A percentile compares a stretch with the other conserved stretches of the same genome.
These are phyloP conservation scores for Forpus xanthops DNA, from an alignment of 2,797 vertebrate species.

Conservation along the genomic window DNA sequence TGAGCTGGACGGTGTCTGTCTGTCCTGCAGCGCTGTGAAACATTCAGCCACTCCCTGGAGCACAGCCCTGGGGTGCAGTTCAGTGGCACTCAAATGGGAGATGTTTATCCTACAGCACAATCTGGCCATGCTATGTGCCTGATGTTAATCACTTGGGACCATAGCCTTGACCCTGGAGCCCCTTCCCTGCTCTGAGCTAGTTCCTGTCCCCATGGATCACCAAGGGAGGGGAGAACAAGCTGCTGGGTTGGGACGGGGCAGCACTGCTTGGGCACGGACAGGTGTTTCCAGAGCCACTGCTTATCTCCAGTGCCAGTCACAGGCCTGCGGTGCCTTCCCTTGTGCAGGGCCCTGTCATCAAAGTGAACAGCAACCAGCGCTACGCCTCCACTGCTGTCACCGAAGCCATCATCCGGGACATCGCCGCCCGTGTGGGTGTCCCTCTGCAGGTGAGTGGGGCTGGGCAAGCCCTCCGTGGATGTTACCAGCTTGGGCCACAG, in stretches of 20 bases:
- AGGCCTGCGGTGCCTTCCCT: not conserved
- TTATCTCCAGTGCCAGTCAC: fast-evolving
- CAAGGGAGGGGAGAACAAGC: not conserved
- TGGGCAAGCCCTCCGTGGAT: fast-evolving
- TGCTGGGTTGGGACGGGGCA: fast-evolving
- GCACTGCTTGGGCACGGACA: fast-evolving
- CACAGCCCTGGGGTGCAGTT: fast-evolving
- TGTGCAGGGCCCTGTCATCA: conserved; percentile 90
- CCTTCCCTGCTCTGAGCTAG: not conserved
- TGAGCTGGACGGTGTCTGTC: not conserved
- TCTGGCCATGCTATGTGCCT: not conserved
- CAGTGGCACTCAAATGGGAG: not conserved
- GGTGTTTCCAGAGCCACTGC: not conserved
- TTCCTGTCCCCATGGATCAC: not conserved
- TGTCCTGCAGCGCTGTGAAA: not conserved
- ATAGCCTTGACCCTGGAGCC: not conserved
- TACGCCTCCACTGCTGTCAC: conserved; percentile 94
- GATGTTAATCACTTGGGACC: not conserved
- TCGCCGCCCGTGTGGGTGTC: conserved; percentile 81
- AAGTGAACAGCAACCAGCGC: conserved; percentile 97
- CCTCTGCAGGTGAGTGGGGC: conserved; percentile 86
- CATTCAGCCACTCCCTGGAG: not conserved
- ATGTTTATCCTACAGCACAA: fast-evolving
- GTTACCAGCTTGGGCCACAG: not conserved
- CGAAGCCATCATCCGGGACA: conserved; percentile 86